Evolutionary conservation across 2,797 vertebrate species (phyloP).

Genomic region (Coilia nasus): DNA sequence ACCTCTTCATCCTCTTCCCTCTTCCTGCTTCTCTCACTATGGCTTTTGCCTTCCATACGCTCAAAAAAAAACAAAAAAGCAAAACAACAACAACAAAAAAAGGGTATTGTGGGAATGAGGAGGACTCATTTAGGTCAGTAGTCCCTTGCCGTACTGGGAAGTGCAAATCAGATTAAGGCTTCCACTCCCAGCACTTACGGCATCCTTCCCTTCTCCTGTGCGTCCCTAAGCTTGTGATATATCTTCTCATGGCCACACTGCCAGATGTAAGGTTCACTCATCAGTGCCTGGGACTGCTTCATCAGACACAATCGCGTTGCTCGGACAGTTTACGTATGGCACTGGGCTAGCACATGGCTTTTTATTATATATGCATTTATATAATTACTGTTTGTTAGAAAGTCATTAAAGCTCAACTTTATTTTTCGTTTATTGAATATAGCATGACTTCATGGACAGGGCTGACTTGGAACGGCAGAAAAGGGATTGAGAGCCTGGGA

Average conservation of each 20-base stretch:
- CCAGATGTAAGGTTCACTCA: not conserved
- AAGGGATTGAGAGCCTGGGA: constrained; percentile 44
- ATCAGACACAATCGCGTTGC: not conserved
- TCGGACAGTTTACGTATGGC: not conserved
- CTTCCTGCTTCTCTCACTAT: too few relatives aligned
- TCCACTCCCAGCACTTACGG: not conserved
- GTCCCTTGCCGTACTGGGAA: not conserved
- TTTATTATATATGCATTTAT: constrained; percentile 40
- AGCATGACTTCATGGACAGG: constrained; percentile 48
- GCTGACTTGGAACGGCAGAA: constrained; percentile 41
- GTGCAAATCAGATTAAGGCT: not conserved
- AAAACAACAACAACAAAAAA: not conserved
- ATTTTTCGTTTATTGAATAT: constrained; percentile 47
- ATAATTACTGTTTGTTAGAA: constrained; percentile 30
- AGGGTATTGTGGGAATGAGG: not conserved
- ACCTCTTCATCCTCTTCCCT: too few relatives aligned
- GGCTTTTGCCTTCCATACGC: too few relatives aligned
- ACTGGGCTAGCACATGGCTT: constrained; percentile 31
- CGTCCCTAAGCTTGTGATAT: not conserved
- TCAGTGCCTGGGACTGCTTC: not conserved
- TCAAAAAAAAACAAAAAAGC: too few relatives aligned
- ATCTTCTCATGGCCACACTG: not conserved
- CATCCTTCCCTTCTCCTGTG: not conserved
- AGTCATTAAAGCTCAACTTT: not conserved
- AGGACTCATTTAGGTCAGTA: not conserved